Conservation (phyloP, 2,113 vertebrate genomes). For the Cyprinus carpio region DNA sequence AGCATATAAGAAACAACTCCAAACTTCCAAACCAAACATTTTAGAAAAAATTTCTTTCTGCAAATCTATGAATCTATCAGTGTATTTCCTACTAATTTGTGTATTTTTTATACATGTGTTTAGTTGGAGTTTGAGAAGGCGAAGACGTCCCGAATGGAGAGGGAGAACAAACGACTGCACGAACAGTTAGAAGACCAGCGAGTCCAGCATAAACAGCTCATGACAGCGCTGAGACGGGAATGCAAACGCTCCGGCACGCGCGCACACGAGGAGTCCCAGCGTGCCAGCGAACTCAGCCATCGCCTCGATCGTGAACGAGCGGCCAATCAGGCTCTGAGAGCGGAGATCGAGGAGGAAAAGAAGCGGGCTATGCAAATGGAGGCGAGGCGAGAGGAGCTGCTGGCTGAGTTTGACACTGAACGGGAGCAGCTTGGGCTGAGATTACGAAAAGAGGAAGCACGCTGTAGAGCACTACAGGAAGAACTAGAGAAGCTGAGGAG, state of each 20-base stretch:
- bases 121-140: conserved; percentile 95
- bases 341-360: conserved; percentile 85
- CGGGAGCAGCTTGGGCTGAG: conserved; percentile 91
- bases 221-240: conserved; percentile 88
- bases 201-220: conserved; percentile 89
- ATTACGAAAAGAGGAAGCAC: conserved; percentile 90
- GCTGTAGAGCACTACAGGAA: conserved; percentile 82
- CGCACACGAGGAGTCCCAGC: conserved; percentile 89
- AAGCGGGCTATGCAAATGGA: conserved; percentile 86
- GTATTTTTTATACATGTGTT: not conserved
- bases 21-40: not conserved
- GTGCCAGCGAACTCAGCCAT: conserved; percentile 81
- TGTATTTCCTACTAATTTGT: not conserved
- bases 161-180: conserved; percentile 85
- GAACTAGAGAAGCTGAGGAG: conserved; percentile 84
- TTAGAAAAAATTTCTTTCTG: not conserved
- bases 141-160: conserved; percentile 89
- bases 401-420: conserved; percentile 94
- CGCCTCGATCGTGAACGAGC: conserved; percentile 85
- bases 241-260: conserved; percentile 90
- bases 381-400: conserved; percentile 91
- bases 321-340: conserved; percentile 75
- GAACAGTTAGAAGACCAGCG: conserved; percentile 91
- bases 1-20: not conserved
- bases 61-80: not conserved